Conservation (phyloP, 1,140 invertebrate genomes). For the Sipha flava region DNA sequence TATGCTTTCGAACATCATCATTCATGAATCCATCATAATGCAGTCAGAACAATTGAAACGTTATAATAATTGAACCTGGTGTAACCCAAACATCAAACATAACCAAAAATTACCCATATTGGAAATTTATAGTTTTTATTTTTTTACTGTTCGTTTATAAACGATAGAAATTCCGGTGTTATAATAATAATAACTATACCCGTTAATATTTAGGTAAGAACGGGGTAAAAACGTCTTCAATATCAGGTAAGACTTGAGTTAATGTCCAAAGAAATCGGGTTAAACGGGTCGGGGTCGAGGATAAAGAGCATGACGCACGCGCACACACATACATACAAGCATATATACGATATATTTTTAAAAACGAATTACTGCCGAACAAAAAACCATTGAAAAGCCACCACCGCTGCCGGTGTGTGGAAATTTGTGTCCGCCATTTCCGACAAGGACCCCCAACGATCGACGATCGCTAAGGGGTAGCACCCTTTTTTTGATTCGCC, state of each 20-base stretch:
- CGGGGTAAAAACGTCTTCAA: too few relatives aligned
- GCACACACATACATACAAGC: too few relatives aligned
- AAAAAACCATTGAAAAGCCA: neutral
- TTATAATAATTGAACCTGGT: neutral
- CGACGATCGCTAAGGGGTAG: neutral
- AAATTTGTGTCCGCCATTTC: conserved; percentile 9
- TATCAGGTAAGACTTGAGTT: neutral
- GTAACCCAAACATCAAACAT: neutral
- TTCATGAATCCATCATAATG: neutral
- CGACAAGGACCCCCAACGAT: neutral
- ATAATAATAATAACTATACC: too few relatives aligned
- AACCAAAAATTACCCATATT: neutral
- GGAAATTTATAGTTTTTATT: neutral
- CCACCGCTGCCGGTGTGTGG: neutral
- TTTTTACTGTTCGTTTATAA: too few relatives aligned
- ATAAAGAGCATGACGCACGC: neutral
- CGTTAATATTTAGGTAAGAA: too few relatives aligned
- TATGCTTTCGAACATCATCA: neutral
- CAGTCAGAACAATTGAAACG: neutral
- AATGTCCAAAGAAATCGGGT: neutral
- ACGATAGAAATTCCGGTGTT: too few relatives aligned
- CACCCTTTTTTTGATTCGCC: conserved; percentile 14
- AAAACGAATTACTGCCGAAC: conserved; percentile 10
- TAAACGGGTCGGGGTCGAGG: neutral
- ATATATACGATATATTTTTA: neutral